Conservation (phyloP, 2,797 vertebrate species). For the Pseudocheirus occidentalis region DNA sequence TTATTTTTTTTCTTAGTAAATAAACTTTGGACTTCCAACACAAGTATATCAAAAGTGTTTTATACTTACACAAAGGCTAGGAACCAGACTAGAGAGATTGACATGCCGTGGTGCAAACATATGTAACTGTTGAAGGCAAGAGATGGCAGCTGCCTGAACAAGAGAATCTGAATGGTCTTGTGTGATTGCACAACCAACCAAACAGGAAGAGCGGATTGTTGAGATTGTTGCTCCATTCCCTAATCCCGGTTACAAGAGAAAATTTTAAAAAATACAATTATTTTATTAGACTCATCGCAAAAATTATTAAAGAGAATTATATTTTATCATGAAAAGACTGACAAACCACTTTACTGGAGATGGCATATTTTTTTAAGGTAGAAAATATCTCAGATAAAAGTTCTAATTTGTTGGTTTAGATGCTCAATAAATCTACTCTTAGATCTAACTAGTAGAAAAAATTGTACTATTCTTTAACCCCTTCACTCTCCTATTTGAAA, state of each 20-base stretch:
- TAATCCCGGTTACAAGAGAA: conserved; percentile 78
- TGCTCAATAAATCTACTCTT: neutral
- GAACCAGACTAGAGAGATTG: conserved; percentile 98
- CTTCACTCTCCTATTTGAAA: conserved; percentile 33
- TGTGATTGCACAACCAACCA: conserved; percentile 98
- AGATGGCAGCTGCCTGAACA: conserved; percentile 98
- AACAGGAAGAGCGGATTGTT: conserved; percentile 97
- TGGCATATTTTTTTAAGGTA: neutral
- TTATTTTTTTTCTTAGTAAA: conserved; percentile 52
- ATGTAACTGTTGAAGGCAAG: conserved; percentile 98
- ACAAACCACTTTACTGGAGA: neutral
- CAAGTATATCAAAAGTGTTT: conserved; percentile 34
- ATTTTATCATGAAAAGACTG: neutral
- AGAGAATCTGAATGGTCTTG: conserved; percentile 99
- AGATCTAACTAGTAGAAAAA: neutral
- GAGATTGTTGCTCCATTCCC: conserved; percentile 96
- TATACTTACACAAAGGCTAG: conserved; percentile 96
- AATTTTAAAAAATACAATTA: conserved; percentile 19
- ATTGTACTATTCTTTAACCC: conserved; percentile 11
- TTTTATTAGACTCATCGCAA: conserved; percentile 33
- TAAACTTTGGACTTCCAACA: conserved; percentile 16
- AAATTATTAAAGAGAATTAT: conserved; percentile 39
- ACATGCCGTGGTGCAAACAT: conserved; percentile 99
- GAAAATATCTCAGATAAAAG: neutral
- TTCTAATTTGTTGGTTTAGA: conserved; percentile 18